Evolutionary conservation across 2,113 vertebrate genomes (phyloP).

Genomic region (Butorides virescens): DNA sequence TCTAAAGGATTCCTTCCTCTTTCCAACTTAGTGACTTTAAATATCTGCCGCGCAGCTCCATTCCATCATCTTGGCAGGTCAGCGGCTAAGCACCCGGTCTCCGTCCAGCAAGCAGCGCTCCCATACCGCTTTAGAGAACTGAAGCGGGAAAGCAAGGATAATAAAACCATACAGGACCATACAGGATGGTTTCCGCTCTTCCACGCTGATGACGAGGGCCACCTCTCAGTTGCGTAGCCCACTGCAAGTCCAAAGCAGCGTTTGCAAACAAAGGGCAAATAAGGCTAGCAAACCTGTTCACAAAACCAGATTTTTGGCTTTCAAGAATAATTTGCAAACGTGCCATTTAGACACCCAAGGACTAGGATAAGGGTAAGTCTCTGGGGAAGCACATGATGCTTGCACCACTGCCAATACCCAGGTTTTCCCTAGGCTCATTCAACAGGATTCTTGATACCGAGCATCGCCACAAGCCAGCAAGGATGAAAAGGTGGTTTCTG

Average conservation of each 20-base stretch:
- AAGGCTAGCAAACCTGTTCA: not conserved
- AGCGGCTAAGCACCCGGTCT: not conserved
- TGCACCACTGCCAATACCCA: too few relatives aligned
- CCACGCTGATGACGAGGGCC: not conserved
- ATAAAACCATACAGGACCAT: not conserved
- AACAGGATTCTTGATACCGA: not conserved
- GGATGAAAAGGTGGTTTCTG: not conserved
- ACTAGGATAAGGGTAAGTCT: not conserved
- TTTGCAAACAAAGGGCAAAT: not conserved
- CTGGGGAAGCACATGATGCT: fast-evolving
- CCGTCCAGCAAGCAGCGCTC: not conserved
- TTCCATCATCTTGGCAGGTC: not conserved
- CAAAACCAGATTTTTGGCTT: not conserved
- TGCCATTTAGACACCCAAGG: not conserved
- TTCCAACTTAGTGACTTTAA: not conserved
- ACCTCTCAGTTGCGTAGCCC: not conserved
- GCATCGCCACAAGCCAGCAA: not conserved
- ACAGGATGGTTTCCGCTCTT: not conserved
- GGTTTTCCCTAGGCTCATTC: not conserved
- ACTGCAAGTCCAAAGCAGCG: not conserved
- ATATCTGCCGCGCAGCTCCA: not conserved
- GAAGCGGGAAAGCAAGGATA: not conserved
- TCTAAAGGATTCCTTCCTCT: not conserved
- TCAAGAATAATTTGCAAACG: not conserved
- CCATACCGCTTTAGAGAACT: not conserved